Evolutionary conservation across 2,888 invertebrate genomes (phyloP).

Genomic region (Balanococcus diminutus): DNA sequence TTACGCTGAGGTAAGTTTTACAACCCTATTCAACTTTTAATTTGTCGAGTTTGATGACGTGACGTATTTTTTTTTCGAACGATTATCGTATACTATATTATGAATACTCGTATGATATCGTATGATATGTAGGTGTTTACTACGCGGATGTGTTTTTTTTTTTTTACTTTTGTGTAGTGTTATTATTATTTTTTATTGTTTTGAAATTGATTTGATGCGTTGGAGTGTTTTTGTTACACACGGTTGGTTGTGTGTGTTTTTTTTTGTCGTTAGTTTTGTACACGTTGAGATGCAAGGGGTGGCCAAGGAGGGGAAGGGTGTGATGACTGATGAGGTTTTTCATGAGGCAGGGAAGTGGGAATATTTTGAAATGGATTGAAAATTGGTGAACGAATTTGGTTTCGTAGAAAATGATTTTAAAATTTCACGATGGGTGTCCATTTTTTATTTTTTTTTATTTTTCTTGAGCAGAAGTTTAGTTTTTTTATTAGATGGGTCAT

Average conservation of each 20-base stretch:
- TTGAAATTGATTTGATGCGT: conserved; percentile 49
- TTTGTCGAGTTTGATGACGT: background rate
- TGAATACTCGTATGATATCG: background rate
- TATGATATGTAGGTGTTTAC: conserved; percentile 31
- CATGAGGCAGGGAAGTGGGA: no score
- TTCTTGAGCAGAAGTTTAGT: no score
- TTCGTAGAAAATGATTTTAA: no score
- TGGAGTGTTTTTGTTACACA: conserved; percentile 47
- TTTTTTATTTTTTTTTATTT: no score
- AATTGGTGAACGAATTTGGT: background rate
- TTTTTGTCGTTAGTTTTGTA: conserved; percentile 19
- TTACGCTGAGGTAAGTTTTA: conserved; percentile 90
- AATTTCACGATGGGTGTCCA: no score
- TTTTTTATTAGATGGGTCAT: no score
- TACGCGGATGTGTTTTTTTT: conserved; percentile 32
- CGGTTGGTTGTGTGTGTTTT: conserved; percentile 13
- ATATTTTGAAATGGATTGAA: background rate
- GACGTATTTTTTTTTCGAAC: conserved; percentile 5
- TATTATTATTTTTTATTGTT: conserved; percentile 21
- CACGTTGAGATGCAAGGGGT: background rate
- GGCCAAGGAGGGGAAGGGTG: background rate
- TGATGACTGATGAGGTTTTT: background rate
- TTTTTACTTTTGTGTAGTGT: conserved; percentile 25
- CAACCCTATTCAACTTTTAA: background rate
- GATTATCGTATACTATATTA: background rate